Evolutionary conservation across 1,140 invertebrate genomes (phyloP).

Genomic region (Lutraria rhynchaena): DNA sequence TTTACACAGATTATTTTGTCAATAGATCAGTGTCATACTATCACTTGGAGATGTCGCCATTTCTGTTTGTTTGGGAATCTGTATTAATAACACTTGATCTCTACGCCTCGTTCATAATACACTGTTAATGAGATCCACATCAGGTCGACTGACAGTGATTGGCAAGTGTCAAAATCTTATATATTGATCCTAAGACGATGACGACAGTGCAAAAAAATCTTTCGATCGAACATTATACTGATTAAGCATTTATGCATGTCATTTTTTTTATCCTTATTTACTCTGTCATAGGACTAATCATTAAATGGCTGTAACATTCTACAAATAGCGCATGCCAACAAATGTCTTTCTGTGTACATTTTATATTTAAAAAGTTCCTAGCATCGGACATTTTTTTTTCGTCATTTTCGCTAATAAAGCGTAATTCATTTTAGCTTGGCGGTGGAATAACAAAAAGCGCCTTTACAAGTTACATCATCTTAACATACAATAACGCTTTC

Average conservation of each 20-base stretch:
- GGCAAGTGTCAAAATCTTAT: slow-evolving; percentile 19
- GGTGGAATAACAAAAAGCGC: too few species aligned
- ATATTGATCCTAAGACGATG: neutral
- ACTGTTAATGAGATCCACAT: neutral
- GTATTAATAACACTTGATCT: slow-evolving; percentile 1
- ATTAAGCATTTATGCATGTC: neutral
- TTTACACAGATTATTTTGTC: slow-evolving; percentile 22
- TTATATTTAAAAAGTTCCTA: too few species aligned
- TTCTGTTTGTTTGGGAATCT: neutral
- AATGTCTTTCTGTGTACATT: neutral
- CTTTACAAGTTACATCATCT: too few species aligned
- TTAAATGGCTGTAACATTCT: neutral
- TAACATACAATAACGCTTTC: too few species aligned
- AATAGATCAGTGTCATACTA: slow-evolving; percentile 19
- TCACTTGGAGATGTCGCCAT: neutral
- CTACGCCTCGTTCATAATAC: neutral
- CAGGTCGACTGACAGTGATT: neutral
- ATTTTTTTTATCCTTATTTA: neutral
- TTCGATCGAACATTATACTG: neutral
- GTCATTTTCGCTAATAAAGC: too few species aligned
- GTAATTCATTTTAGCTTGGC: too few species aligned
- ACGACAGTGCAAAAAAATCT: neutral
- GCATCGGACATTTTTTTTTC: too few species aligned
- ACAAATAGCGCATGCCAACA: neutral
- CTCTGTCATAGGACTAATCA: neutral